A percentile compares a stretch with the other conserved stretches of the same genome.
phyloP scores from a whole-genome alignment of 2,113 vertebrate species.

The Toxotes chatareus region DNA sequence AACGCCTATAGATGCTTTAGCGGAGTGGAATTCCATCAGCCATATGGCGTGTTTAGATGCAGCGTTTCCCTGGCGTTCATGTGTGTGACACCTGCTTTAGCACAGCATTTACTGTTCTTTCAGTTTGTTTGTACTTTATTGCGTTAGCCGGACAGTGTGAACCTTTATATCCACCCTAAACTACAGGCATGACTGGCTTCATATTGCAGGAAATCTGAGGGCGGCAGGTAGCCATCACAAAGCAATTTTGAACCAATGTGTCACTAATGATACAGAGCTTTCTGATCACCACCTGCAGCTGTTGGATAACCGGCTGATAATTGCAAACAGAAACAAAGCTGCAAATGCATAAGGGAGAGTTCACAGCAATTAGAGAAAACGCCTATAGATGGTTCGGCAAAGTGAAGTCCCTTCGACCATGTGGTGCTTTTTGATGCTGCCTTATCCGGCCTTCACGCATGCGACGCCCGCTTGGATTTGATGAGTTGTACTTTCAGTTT shows the following conservation, averaged over 20 bases:
- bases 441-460: not conserved
- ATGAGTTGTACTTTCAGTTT: not conserved
- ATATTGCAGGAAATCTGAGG: conserved; percentile 63
- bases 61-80: not conserved
- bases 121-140: not conserved
- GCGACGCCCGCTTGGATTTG: not conserved
- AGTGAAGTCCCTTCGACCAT: not conserved
- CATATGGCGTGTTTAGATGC: not conserved
- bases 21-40: not conserved
- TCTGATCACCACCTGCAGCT: conserved; percentile 20
- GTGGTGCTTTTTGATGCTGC: too few species aligned
- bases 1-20: not conserved
- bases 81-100: not conserved
- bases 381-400: not conserved
- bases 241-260: conserved; percentile 50
- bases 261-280: conserved; percentile 34
- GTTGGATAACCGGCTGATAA: conserved; percentile 12
- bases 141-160: not conserved
- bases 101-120: not conserved
- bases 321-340: conserved; percentile 9
- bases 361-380: not conserved
- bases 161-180: not conserved
- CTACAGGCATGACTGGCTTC: conserved; percentile 1
- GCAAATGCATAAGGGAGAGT: too few species aligned
- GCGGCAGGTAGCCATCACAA: conserved; percentile 52